Evolutionary conservation across 2,113 vertebrate genomes (phyloP).

Genomic region (Sturnus vulgaris): DNA sequence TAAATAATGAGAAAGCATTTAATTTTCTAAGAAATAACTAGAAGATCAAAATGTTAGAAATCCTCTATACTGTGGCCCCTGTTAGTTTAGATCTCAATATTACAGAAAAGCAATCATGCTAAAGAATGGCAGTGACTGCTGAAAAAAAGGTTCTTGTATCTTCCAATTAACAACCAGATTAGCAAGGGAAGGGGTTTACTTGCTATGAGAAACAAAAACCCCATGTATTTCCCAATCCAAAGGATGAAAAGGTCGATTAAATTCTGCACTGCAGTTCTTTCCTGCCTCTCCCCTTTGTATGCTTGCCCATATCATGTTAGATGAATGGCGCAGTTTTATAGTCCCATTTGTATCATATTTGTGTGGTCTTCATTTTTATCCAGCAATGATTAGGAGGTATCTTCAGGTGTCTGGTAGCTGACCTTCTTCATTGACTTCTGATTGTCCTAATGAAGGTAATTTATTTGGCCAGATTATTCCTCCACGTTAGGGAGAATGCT

Average conservation of each 20-base stretch:
- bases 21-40: not conserved
- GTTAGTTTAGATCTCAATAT: not conserved
- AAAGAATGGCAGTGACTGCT: not conserved
- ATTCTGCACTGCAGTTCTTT: not conserved
- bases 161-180: not conserved
- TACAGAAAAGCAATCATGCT: not conserved
- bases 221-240: not conserved
- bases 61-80: not conserved
- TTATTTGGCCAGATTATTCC: not conserved
- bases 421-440: not conserved
- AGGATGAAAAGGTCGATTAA: not conserved
- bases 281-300: not conserved
- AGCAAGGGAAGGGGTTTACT: not conserved
- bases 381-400: not conserved
- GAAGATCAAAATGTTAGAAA: not conserved
- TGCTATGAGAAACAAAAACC: not conserved
- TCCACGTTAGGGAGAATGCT: not conserved
- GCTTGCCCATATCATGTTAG: not conserved
- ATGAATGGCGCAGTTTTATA: not conserved
- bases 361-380: not conserved
- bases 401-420: not conserved
- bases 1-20: not conserved
- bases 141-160: not conserved
- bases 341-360: not conserved
- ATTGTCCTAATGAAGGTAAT: not conserved